Base-by-base conservation (phyloP, 1,140 invertebrate species). In the Euglossa dilemma region DNA sequence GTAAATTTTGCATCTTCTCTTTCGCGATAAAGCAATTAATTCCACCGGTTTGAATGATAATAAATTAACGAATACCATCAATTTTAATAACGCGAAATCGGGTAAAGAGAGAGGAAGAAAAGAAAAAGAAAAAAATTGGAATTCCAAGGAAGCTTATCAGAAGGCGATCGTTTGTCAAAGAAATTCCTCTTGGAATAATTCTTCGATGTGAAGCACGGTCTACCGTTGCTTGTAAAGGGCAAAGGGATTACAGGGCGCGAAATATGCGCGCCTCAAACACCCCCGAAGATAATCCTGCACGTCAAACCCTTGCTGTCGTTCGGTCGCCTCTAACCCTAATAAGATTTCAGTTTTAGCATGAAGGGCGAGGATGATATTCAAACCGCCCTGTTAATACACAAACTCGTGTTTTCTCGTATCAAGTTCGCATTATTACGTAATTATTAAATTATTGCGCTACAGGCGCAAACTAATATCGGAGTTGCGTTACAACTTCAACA, bases 361-460 rank as follows among this genome's bases (percentile, higher is more conserved):
- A 8, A 20, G 20, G 25, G 1, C 3, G 20, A 50, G 7, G 45
- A 57, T 36, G 63, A 69, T 76, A 59, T 43, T 67, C 20, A 25
- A 18, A 56, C 14, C 18, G 3, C 20, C 2, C 45, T 20, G n/a
- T 47, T 71, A 56, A 45, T 36, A 28, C 23, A 11, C 52, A 4
- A 20, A 7, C 6, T 56, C 50, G 9, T 52, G 52, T 69, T 64
- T 71, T 54, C 66, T 70, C 16, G 6, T 76, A 69, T 57, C 25
- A 45, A 45, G 47, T 47, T 61, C 36, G n/a, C n/a, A 47, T 78
- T 64, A 78, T 78, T 70, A 83, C 45, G 25, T 70, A 78, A 83
- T 83, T 78, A 78, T 83, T 77, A 63, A 77, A 71, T 64, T n/a
- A n/a, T n/a, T n/a, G n/a, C 47, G 54, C 47, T 61, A 69, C 45